These are phyloP conservation scores for Passer domesticus DNA, from an alignment of 2,113 vertebrate genomes.

Conservation along the genomic window DNA sequence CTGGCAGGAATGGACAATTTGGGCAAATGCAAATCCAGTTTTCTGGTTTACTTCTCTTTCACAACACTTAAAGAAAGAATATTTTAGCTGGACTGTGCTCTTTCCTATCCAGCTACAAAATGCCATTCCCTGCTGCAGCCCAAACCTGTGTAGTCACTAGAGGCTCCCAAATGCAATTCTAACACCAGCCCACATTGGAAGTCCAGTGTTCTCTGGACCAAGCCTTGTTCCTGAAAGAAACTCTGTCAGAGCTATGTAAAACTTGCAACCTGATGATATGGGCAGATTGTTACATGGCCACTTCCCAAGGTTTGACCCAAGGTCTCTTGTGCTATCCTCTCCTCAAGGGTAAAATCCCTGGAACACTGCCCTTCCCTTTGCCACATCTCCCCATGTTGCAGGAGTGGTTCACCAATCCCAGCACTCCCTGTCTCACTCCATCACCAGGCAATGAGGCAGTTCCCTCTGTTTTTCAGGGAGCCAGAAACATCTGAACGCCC, in stretches of 20 bases:
- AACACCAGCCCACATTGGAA: background rate
- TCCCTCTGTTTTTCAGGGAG: background rate
- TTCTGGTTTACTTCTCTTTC: background rate
- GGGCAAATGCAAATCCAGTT: background rate
- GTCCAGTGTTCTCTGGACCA: accelerated
- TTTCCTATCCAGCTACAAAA: background rate
- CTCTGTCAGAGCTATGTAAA: background rate
- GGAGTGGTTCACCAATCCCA: background rate
- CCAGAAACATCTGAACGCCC: background rate
- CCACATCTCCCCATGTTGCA: background rate
- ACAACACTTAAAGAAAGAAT: background rate
- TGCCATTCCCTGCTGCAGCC: background rate
- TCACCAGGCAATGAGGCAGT: background rate
- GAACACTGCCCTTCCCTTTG: background rate
- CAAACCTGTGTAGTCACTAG: background rate
- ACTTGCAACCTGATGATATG: background rate
- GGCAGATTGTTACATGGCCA: background rate
- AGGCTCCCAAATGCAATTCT: background rate
- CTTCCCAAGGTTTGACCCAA: background rate
- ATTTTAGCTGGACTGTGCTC: background rate
- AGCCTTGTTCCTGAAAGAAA: background rate
- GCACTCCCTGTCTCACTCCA: background rate
- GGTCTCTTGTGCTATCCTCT: background rate
- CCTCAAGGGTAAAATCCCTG: background rate
- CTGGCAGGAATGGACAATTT: background rate